phyloP scores from a whole-genome alignment of 2,113 vertebrate genomes.

The Myotis yumanensis region DNA sequence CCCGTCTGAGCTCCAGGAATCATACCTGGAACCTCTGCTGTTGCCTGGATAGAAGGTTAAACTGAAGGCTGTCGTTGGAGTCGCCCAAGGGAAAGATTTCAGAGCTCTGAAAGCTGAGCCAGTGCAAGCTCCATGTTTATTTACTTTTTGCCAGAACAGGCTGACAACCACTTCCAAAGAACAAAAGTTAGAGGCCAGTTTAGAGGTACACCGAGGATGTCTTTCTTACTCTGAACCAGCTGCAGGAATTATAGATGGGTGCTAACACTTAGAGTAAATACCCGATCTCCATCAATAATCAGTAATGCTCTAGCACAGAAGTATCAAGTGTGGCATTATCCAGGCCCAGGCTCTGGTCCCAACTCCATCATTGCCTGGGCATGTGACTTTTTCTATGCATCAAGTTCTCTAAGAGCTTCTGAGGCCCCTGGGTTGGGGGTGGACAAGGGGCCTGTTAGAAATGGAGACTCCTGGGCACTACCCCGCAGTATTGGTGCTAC shows the following conservation, averaged over 20 bases:
- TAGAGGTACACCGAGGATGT: not conserved
- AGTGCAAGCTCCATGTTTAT: not conserved
- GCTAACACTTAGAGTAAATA: not conserved
- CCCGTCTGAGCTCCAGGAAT: not conserved
- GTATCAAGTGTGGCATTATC: not conserved
- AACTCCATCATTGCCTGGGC: not conserved
- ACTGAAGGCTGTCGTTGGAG: not conserved
- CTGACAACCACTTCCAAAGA: not conserved
- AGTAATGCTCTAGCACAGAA: not conserved
- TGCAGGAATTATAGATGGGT: not conserved
- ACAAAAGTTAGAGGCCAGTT: not conserved
- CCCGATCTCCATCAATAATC: not conserved
- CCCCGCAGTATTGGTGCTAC: fast-evolving
- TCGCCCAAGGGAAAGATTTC: not conserved
- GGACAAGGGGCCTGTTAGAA: not conserved
- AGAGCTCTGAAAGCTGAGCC: not conserved
- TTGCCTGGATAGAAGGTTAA: constrained; percentile 38
- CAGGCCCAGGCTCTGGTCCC: not conserved
- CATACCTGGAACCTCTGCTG: not conserved
- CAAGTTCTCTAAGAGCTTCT: not conserved
- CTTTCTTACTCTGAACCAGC: not conserved
- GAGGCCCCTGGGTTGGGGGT: not conserved
- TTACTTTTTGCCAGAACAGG: not conserved
- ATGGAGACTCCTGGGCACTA: not conserved
- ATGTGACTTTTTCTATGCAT: not conserved